A percentile compares a stretch with the other conserved stretches of the same genome.
These are phyloP conservation scores for Andrena minutula DNA, from an alignment of 2,888 invertebrate species.

Conservation along the genomic window DNA sequence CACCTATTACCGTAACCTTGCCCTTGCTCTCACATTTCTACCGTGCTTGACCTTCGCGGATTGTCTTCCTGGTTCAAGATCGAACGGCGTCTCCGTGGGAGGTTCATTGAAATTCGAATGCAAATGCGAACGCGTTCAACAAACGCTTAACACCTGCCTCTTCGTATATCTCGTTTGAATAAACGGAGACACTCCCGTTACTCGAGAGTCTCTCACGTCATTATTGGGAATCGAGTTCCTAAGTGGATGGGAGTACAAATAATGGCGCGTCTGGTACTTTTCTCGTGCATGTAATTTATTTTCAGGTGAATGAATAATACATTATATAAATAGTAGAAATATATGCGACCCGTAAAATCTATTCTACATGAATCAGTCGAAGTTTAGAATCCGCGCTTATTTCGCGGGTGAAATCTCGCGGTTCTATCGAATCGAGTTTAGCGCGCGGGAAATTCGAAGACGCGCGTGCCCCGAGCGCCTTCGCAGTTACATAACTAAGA, in stretches of 20 bases:
- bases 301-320: not conserved
- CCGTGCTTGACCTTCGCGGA: slow-evolving; percentile 35
- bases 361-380: not conserved
- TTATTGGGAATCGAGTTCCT: too few relatives aligned
- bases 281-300: not conserved
- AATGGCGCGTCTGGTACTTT: slow-evolving; percentile 26
- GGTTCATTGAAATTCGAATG: not conserved
- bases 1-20: slow-evolving; percentile 74
- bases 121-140: not conserved
- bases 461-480: not conserved
- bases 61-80: slow-evolving; percentile 45
- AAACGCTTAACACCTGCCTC: too few relatives aligned
- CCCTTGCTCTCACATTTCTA: slow-evolving; percentile 73
- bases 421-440: not conserved
- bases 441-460: not conserved
- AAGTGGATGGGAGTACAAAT: not conserved
- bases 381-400: not conserved
- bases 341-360: not conserved
- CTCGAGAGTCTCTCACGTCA: too few relatives aligned
- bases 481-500: slow-evolving; percentile 2
- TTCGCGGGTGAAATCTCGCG: not conserved
- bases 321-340: slow-evolving; percentile 33
- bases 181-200: too few relatives aligned
- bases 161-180: too few relatives aligned
- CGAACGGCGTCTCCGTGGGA: not conserved